These are phyloP conservation scores for Leistus spinibarbis DNA, from an alignment of 2,888 invertebrate genomes.

Conservation along the genomic window DNA sequence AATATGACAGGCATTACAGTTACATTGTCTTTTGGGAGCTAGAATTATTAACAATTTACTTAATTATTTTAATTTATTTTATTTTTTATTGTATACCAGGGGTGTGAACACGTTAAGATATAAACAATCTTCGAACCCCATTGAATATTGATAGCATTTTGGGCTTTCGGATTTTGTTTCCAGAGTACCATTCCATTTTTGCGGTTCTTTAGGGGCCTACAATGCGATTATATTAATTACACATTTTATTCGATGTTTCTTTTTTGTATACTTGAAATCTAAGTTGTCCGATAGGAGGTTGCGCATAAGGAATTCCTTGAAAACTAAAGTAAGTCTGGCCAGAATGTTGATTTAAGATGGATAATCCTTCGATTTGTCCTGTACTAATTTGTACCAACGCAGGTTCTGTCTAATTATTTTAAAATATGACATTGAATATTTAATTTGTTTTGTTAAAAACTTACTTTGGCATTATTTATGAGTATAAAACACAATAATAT, in stretches of 20 bases:
- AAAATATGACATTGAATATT: too few relatives aligned
- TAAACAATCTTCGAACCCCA: constrained; percentile 26
- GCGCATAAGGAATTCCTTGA: constrained; percentile 21
- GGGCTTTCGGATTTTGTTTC: constrained; percentile 10
- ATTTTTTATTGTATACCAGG: not conserved
- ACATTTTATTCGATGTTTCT: not conserved
- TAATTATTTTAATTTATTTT: not conserved
- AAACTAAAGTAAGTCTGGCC: constrained; percentile 11
- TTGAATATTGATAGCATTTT: constrained; percentile 10
- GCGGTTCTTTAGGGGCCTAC: constrained; percentile 7
- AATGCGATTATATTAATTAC: not conserved
- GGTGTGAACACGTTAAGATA: constrained; percentile 26
- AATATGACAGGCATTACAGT: constrained; percentile 22
- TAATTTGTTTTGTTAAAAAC: too few relatives aligned
- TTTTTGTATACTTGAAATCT: constrained; percentile 17
- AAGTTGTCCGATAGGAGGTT: constrained; percentile 18
- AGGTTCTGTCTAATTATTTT: not conserved
- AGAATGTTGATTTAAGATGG: constrained; percentile 1
- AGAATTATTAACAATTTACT: not conserved
- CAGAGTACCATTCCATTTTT: constrained; percentile 9
- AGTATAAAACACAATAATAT: not conserved
- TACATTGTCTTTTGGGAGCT: not conserved
- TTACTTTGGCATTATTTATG: not conserved
- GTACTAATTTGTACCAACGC: constrained; percentile 7
- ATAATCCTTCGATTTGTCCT: constrained; percentile 17